Evolutionary conservation across 2,797 vertebrate genomes (phyloP).

Genomic region (Lepus townsendii): DNA sequence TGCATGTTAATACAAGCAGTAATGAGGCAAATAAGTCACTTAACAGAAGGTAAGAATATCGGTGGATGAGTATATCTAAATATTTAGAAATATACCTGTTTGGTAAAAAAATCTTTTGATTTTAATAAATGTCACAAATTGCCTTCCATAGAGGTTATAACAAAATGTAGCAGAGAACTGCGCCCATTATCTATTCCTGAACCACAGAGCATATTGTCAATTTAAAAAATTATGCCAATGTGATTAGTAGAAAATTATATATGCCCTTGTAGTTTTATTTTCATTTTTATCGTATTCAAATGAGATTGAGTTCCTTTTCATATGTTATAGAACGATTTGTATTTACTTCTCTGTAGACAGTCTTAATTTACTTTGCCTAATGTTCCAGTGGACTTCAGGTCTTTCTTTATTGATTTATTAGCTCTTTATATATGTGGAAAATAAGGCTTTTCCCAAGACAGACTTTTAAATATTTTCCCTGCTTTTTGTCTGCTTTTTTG

Average conservation of each 20-base stretch:
- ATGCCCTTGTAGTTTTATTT: neutral
- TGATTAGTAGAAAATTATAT: neutral
- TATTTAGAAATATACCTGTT: slow-evolving; percentile 55
- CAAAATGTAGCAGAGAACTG: neutral
- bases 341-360: neutral
- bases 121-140: slow-evolving; percentile 18
- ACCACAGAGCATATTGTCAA: neutral
- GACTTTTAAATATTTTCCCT: slow-evolving; percentile 3
- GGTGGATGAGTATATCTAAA: neutral
- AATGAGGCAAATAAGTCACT: neutral
- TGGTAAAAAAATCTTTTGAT: slow-evolving; percentile 28
- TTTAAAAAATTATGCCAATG: neutral
- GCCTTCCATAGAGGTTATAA: neutral
- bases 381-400: neutral
- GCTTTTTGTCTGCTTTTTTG: neutral
- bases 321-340: neutral
- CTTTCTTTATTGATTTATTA: slow-evolving; percentile 19
- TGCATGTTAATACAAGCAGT: neutral
- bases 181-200: neutral
- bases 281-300: neutral
- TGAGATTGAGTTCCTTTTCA: neutral
- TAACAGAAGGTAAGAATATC: neutral
- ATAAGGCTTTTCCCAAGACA: neutral
- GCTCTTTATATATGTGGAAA: slow-evolving; percentile 14
- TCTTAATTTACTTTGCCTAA: neutral